phyloP scores from a whole-genome alignment of 2,888 invertebrate species.

The Phaedon cochleariae region DNA sequence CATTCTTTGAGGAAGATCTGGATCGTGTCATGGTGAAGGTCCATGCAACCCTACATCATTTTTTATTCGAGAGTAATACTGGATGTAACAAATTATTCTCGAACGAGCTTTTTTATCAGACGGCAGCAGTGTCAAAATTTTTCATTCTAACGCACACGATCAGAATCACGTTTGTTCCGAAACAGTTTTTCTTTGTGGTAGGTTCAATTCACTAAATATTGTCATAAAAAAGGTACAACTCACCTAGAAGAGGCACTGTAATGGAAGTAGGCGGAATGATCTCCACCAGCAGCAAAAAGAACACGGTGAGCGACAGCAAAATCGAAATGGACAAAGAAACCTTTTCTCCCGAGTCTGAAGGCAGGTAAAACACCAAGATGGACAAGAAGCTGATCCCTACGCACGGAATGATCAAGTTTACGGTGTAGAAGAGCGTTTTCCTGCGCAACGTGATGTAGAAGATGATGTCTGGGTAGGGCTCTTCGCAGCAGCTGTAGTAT shows the following conservation, averaged over 20 bases:
- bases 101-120: too few species aligned
- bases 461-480: conserved; percentile 96
- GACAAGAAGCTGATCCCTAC: conserved; percentile 97
- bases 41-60: too few species aligned
- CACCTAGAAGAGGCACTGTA: conserved; percentile 89
- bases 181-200: too few species aligned
- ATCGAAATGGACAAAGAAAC: conserved; percentile 96
- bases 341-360: conserved; percentile 97
- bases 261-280: conserved; percentile 94
- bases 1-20: too few species aligned
- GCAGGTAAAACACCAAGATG: conserved; percentile 96
- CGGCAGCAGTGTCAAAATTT: too few species aligned
- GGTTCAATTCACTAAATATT: too few species aligned
- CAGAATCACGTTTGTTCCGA: too few species aligned
- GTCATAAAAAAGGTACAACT: conserved; percentile 10
- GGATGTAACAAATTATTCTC: too few species aligned
- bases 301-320: conserved; percentile 91
- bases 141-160: too few species aligned
- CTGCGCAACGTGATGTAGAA: conserved; percentile 95
- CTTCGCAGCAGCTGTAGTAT: conserved; percentile 97
- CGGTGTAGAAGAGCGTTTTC: conserved; percentile 97
- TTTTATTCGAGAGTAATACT: too few species aligned
- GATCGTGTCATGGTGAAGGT: too few species aligned
- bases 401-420: conserved; percentile 96
- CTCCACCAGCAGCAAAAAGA: conserved; percentile 91